phyloP scores from a whole-genome alignment of 2,113 vertebrate genomes.

The Ictidomys tridecemlineatus region DNA sequence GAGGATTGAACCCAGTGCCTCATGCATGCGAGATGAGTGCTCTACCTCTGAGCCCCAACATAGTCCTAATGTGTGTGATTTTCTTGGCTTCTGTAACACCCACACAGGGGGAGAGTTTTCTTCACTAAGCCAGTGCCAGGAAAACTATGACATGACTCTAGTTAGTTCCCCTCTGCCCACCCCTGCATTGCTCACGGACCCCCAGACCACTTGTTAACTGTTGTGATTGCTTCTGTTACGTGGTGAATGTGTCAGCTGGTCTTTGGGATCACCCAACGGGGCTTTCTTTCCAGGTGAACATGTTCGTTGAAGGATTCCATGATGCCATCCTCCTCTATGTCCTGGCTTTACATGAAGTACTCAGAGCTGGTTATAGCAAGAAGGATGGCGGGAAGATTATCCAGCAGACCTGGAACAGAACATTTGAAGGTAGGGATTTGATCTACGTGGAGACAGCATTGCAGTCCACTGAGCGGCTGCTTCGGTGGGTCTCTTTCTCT shows the following conservation, averaged over 20 bases:
- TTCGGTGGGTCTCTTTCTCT: not conserved
- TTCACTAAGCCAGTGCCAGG: not conserved
- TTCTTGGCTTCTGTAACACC: not conserved
- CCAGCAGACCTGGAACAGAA: conserved; percentile 95
- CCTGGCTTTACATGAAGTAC: conserved; percentile 94
- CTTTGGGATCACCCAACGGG: conserved; percentile 1
- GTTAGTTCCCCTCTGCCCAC: not conserved
- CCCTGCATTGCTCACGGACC: not conserved
- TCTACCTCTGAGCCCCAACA: too few relatives aligned
- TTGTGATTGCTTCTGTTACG: not conserved
- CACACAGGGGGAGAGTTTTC: not conserved
- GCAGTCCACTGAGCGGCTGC: not conserved
- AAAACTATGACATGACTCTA: not conserved
- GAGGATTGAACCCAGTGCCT: too few relatives aligned
- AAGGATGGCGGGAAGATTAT: conserved; percentile 95
- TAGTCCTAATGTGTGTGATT: not conserved
- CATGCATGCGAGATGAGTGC: too few relatives aligned
- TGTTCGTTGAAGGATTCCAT: conserved; percentile 99
- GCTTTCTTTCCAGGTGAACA: conserved; percentile 93
- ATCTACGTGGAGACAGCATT: not conserved
- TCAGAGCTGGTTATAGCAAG: conserved; percentile 94
- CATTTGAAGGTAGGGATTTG: conserved; percentile 94
- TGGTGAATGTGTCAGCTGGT: not conserved
- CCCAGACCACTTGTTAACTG: not conserved
- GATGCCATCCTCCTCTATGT: conserved; percentile 96